Evolutionary conservation across 2,113 vertebrate genomes (phyloP), one percentile per base, ranked within the genome.

Genomic region (Hassar affinis): DNA sequence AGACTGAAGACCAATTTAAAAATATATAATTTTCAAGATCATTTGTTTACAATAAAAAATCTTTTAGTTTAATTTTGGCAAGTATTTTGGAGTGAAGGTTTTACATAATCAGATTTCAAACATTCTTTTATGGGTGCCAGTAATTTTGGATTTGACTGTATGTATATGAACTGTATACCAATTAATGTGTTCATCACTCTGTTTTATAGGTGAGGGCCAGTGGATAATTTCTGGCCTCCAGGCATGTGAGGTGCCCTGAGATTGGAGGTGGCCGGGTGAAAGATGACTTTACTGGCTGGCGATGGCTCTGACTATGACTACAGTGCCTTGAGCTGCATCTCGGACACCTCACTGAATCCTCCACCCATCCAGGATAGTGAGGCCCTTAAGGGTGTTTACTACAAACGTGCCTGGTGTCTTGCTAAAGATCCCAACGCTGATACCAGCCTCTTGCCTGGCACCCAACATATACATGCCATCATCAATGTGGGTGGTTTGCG

Each of bases 251-350:
- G 27, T n/a, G 3, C 66, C 80, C 52, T 68, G 81, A 62, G 84
- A 51, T 82, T 83, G 84, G 64, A 83, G 77, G 82, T 78, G 66
- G 71, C 79, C 62, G 88, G 90, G 90, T 95, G 61, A 90, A 99
- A 94, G 89, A 99, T 99, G 98, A 97, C 97, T 93, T 95, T 98
- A 90, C 82, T 99, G 91, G 93, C 96, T 0, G 97, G 98, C 72
- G 98, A 99, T 88, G 97, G 98, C 86, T 99, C 98, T 0, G 97
- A 98, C 90, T 99, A 98, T 3, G 97, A 99, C 94, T 99, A 97
- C 89, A 98, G 97, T 0, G 96, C 96, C 82, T 93, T 99, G 85
- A 99, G 98, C 94, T 99, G 97, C 72, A 84, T 95, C 84, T 99
- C 98, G 0, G 97, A 98, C 27, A 88, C 93, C 78, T 96, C 97